phyloP scores from a whole-genome alignment of 1,140 invertebrate species.

The Pachyrhynchus sulphureomaculatus region DNA sequence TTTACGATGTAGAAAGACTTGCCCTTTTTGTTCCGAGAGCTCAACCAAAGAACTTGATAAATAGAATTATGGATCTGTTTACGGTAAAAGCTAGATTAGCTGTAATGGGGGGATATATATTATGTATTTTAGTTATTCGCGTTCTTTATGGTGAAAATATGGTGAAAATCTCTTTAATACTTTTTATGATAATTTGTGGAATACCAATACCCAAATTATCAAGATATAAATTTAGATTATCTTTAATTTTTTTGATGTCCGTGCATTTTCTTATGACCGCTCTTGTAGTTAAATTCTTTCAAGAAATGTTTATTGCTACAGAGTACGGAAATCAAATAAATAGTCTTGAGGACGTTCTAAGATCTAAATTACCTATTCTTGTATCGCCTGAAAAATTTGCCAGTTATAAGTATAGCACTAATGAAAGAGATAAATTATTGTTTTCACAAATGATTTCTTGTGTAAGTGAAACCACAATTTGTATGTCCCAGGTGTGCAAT shows the following conservation, averaged over 20 bases:
- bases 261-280: background rate
- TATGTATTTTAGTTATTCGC: background rate
- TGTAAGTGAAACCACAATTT: too few species aligned
- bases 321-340: background rate
- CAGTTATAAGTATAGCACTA: too few species aligned
- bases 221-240: conserved; percentile 1
- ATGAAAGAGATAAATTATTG: too few species aligned
- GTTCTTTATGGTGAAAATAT: background rate
- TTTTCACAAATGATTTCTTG: too few species aligned
- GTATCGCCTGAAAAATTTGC: too few species aligned
- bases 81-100: background rate
- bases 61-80: background rate
- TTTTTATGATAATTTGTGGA: background rate
- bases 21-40: background rate
- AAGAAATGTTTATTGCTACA: background rate
- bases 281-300: background rate
- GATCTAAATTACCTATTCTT: too few species aligned
- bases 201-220: background rate
- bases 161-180: background rate
- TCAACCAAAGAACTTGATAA: background rate
- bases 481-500: too few species aligned
- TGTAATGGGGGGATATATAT: background rate
- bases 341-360: too few species aligned
- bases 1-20: background rate
- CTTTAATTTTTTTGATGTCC: background rate